These are phyloP conservation scores for Oeneis ivallda DNA, from an alignment of 2,888 invertebrate species.

Conservation along the genomic window DNA sequence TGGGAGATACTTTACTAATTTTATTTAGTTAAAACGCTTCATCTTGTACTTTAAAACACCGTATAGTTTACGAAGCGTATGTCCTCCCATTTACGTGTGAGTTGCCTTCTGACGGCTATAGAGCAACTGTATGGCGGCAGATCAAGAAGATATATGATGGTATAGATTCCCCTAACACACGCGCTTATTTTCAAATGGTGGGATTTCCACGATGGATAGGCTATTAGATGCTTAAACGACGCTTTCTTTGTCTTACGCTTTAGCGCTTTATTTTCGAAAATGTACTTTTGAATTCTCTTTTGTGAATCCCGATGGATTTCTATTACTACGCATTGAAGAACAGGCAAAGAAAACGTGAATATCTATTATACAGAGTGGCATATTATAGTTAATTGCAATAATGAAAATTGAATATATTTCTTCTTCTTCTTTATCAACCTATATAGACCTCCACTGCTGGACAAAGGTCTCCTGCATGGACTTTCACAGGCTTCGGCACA, in stretches of 20 bases:
- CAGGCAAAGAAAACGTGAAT: too few relatives aligned
- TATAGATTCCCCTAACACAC: constrained; percentile 34
- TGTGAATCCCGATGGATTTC: neutral
- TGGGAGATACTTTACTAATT: too few relatives aligned
- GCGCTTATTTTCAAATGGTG: constrained; percentile 40
- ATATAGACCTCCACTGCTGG: too few relatives aligned
- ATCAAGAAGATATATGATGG: constrained; percentile 40
- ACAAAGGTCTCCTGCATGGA: too few relatives aligned
- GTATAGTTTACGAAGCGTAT: constrained; percentile 43
- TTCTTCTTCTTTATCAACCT: too few relatives aligned
- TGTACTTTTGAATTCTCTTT: neutral
- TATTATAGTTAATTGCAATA: too few relatives aligned
- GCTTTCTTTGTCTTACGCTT: constrained; percentile 16
- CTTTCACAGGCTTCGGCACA: too few relatives aligned
- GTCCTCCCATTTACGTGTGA: constrained; percentile 57
- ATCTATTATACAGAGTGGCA: too few relatives aligned
- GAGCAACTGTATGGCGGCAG: constrained; percentile 55
- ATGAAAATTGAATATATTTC: too few relatives aligned
- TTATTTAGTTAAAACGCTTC: too few relatives aligned
- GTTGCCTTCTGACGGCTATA: constrained; percentile 62
- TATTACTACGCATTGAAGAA: neutral
- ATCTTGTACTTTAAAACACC: constrained; percentile 28
- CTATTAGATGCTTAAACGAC: constrained; percentile 32
- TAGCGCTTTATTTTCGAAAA: constrained; percentile 1
- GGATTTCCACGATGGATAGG: constrained; percentile 40